phyloP scores from a whole-genome alignment of 2,888 invertebrate species.

The Pristionchus entomophagus region DNA sequence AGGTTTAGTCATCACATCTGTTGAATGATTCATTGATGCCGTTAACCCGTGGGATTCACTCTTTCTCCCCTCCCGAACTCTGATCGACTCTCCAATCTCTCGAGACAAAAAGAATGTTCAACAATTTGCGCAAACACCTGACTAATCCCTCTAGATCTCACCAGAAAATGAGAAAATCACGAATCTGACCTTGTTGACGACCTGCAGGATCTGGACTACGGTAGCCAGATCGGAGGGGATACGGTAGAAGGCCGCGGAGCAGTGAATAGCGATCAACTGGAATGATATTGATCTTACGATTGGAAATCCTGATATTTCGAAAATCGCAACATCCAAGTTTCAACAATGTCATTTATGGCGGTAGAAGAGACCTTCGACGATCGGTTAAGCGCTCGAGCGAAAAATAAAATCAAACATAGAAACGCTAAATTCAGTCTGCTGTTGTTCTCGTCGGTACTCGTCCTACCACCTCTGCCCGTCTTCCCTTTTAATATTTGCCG shows the following conservation, averaged over 20 bases:
- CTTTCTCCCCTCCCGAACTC: not conserved
- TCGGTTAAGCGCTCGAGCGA: not conserved
- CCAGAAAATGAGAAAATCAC: not conserved
- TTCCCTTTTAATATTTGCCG: too few relatives aligned
- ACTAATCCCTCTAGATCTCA: not conserved
- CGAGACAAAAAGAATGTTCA: not conserved
- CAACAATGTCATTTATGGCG: not conserved
- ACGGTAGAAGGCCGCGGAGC: conserved; percentile 42
- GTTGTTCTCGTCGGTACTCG: too few relatives aligned
- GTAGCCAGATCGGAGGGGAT: conserved; percentile 47
- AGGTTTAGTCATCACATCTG: too few relatives aligned
- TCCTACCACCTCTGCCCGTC: too few relatives aligned
- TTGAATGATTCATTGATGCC: too few relatives aligned
- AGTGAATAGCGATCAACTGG: conserved; percentile 45
- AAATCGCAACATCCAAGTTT: not conserved
- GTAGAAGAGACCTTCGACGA: not conserved
- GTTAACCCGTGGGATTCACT: not conserved
- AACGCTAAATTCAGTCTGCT: too few relatives aligned
- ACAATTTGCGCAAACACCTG: not conserved
- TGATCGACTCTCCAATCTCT: not conserved
- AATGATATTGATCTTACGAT: not conserved
- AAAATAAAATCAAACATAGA: not conserved
- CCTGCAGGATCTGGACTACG: conserved; percentile 57
- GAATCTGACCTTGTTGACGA: conserved; percentile 59
- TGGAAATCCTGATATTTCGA: not conserved